Percentiles rank a stretch among this genome's conserved stretches.
These are phyloP conservation scores for Hirtodrosophila alboralis DNA, from an alignment of 2,888 invertebrate genomes.

Conservation along the genomic window DNA sequence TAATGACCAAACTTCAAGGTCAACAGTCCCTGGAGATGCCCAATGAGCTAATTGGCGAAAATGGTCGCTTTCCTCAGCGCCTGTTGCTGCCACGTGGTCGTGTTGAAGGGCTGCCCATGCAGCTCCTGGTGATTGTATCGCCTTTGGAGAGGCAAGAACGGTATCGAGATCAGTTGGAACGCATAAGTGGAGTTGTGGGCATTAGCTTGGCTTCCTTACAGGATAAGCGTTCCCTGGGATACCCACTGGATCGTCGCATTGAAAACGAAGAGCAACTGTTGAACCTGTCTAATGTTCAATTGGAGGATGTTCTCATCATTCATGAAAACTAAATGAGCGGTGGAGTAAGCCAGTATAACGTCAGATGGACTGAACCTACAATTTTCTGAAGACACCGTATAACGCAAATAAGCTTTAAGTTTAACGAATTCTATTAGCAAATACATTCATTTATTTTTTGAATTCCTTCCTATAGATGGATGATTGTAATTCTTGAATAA, in stretches of 20 bases:
- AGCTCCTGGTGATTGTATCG: slow-evolving; percentile 86
- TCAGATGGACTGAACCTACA: too few species aligned
- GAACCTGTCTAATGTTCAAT: slow-evolving; percentile 62
- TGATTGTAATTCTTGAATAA: slow-evolving; percentile 54
- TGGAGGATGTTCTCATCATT: slow-evolving; percentile 69
- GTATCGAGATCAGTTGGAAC: slow-evolving; percentile 4
- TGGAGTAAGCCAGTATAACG: too few species aligned
- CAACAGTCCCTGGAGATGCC: slow-evolving; percentile 44
- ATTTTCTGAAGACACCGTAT: background rate
- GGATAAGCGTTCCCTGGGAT: slow-evolving; percentile 71
- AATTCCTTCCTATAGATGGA: slow-evolving; percentile 1
- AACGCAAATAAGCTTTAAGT: slow-evolving; percentile 13
- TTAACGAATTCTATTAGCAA: too few species aligned
- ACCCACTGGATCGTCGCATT: slow-evolving; percentile 72
- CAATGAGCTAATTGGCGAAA: slow-evolving; percentile 74
- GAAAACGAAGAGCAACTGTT: slow-evolving; percentile 52
- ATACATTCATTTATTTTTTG: too few species aligned
- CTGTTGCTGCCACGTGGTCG: slow-evolving; percentile 88
- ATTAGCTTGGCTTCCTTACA: slow-evolving; percentile 43
- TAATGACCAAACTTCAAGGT: slow-evolving; percentile 84
- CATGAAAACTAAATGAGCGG: slow-evolving; percentile 65
- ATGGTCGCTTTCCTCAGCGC: slow-evolving; percentile 87
- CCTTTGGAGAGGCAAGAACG: slow-evolving; percentile 79
- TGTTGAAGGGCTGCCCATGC: slow-evolving; percentile 86
- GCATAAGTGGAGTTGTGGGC: slow-evolving; percentile 54